Evolutionary conservation across 2,797 vertebrate species (phyloP), one percentile per base, ranked within the genome.

Genomic region (Hippocampus kuda): DNA sequence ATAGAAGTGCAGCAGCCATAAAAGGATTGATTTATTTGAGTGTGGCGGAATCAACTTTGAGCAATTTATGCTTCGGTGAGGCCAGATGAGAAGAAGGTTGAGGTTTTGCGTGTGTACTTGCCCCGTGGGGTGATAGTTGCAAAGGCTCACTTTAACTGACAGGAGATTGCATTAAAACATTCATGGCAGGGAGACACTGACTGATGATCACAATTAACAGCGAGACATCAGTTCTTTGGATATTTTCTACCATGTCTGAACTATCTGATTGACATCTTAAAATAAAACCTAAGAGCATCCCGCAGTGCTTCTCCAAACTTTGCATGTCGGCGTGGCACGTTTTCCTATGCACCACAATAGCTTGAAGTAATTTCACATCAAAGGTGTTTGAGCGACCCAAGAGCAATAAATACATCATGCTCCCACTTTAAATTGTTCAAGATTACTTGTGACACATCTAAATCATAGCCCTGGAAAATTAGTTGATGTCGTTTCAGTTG

Each of bases 11-110:
- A 27, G 49, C 24, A 20, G 64, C 49, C 34, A 44, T 82, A 80
- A 84, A 83, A 62, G 71, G 54, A 41, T 44, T 41, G 66, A 68
- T 62, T 71, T 73, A 38, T 68, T 10, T 69, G 63, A 74, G 71
- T 70, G 78, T 77, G 75, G 42, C 75, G 62, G 67, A 75, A 80
- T 77, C 54, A 69, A 71, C 70, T 81, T 66, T n/a, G 46, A 80
- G 67, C 30, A 5, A 68, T 86, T 83, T 83, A 84, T 82, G 84
- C 81, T 38, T 77, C 16, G 7, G 24, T 67, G 44, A 68, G 69
- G 71, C 70, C 82, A 82, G 79, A 83, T 75, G 76, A 70, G 81
- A 86, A 77, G 62, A 81, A 81, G 72, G 67, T 68, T 77, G 77
- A 69, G 70, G 75, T 73, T 67, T 18, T 44, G 22, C 41, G 16